These are phyloP conservation scores for Otolemur crassicaudatus DNA, from an alignment of 2,797 vertebrate species.

Conservation along the genomic window DNA sequence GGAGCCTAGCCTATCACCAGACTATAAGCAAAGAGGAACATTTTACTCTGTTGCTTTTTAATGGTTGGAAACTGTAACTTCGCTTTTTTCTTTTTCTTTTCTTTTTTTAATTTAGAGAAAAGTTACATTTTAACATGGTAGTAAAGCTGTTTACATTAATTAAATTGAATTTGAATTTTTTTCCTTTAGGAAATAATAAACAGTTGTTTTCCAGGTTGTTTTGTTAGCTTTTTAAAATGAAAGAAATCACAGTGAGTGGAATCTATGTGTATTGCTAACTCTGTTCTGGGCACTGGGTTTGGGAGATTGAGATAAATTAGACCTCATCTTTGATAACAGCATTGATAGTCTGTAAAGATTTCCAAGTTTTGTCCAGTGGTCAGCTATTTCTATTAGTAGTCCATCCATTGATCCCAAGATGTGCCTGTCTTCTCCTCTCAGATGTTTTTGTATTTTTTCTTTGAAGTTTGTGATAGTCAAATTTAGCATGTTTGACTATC, in stretches of 20 bases:
- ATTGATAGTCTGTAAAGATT: neutral
- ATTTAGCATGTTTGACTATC: neutral
- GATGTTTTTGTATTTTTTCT: neutral
- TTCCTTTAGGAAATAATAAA: slow-evolving; percentile 2
- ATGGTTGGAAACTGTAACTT: neutral
- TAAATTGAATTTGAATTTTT: neutral
- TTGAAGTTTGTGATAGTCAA: neutral
- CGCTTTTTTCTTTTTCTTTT: neutral
- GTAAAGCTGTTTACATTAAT: neutral
- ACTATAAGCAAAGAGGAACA: neutral
- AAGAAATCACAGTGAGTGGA: neutral
- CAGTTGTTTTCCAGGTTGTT: slow-evolving; percentile 35
- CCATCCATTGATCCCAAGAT: neutral
- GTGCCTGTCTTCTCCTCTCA: neutral
- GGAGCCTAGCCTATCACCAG: neutral
- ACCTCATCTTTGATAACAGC: neutral
- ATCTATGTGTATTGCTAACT: neutral
- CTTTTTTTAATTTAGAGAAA: neutral
- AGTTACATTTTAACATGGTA: neutral
- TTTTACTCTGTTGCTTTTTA: neutral
- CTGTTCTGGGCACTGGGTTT: neutral
- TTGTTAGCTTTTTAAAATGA: slow-evolving; percentile 28
- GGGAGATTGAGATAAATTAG: neutral
- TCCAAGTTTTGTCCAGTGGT: neutral
- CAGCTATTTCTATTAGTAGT: neutral